Evolutionary conservation across 2,797 vertebrate species (phyloP).

Genomic region (Mus spretus): DNA sequence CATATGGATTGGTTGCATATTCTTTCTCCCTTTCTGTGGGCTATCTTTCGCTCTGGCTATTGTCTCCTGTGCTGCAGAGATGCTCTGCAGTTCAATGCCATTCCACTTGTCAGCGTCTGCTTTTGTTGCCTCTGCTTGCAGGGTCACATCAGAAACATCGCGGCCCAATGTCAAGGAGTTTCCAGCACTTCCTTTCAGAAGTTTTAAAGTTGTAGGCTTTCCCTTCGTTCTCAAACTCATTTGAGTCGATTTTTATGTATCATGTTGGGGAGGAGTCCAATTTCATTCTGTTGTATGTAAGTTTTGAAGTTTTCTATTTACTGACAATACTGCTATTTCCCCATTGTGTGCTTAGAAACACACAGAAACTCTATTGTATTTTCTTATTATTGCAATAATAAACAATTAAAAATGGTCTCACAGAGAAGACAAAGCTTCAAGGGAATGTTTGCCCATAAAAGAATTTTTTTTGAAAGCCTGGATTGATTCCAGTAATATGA

Average conservation of each 20-base stretch:
- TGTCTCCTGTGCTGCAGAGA: not conserved
- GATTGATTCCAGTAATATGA: not conserved
- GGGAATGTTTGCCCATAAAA: not conserved
- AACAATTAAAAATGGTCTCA: constrained; percentile 2
- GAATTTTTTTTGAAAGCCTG: not conserved
- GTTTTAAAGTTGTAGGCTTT: not conserved
- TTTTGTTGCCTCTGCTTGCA: not conserved
- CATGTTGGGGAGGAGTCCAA: not conserved
- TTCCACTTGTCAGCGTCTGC: not conserved
- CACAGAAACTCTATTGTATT: not conserved
- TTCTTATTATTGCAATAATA: constrained; percentile 27
- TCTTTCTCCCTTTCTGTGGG: not conserved
- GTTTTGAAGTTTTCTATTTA: not conserved
- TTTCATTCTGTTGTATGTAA: not conserved
- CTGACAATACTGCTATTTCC: not conserved
- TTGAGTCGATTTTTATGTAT: not conserved
- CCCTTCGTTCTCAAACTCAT: not conserved
- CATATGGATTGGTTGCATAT: not conserved
- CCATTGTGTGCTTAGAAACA: not conserved
- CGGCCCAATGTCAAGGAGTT: not conserved
- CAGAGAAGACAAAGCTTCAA: not conserved
- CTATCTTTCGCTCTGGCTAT: not conserved
- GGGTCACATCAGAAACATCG: not conserved
- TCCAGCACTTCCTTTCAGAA: not conserved
- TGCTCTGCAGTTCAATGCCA: not conserved